Conservation (phyloP, 2,113 vertebrate species). For the Sphyrna mokarran region DNA sequence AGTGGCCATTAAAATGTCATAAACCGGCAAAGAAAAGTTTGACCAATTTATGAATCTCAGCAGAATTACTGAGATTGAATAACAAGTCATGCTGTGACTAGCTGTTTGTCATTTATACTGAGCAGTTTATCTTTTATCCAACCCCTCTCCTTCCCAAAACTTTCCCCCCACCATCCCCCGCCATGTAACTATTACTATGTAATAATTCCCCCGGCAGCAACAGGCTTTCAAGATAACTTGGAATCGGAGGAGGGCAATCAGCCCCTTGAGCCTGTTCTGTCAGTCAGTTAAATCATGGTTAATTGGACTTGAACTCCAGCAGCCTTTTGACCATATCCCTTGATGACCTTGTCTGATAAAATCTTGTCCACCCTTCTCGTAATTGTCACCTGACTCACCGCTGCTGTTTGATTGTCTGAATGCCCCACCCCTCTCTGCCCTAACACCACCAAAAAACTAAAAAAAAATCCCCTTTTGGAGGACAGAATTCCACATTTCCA, state of each 20-base stretch:
- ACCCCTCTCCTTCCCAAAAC: too few species aligned
- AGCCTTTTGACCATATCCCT: neutral
- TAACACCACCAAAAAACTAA: too few species aligned
- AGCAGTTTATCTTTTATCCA: slow-evolving; percentile 5
- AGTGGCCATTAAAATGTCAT: slow-evolving; percentile 7
- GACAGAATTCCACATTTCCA: neutral
- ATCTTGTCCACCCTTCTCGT: neutral
- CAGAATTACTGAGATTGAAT: slow-evolving; percentile 4
- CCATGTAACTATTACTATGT: too few species aligned
- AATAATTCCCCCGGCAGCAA: neutral
- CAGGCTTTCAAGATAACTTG: neutral
- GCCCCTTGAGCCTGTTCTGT: neutral
- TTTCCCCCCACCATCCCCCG: too few species aligned
- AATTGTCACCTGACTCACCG: neutral
- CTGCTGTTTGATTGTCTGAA: neutral
- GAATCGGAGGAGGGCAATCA: neutral
- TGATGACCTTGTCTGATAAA: neutral
- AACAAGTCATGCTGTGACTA: neutral
- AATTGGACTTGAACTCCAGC: too few species aligned
- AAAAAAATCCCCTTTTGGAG: too few species aligned
- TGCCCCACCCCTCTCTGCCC: too few species aligned
- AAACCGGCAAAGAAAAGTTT: neutral
- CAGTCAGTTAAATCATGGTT: neutral
- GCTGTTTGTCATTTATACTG: slow-evolving; percentile 14
- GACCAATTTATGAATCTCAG: slow-evolving; percentile 30